phyloP scores from a whole-genome alignment of 2,797 vertebrate species.

The Urophycis tenuis region DNA sequence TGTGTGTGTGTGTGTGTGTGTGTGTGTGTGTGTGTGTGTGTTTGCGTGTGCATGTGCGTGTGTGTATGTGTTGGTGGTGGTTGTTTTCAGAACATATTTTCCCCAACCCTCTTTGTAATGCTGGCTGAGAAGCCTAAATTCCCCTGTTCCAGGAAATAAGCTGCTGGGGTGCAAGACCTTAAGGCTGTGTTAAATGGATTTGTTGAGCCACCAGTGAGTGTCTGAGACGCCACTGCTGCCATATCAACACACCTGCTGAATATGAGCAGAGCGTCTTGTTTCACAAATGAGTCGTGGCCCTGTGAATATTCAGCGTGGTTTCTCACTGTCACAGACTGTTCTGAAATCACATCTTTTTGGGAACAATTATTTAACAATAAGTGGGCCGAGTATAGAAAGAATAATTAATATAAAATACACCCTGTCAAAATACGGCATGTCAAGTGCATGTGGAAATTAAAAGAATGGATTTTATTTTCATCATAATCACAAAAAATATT shows the following conservation, averaged over 20 bases:
- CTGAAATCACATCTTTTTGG: too few species aligned
- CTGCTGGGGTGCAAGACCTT: background rate
- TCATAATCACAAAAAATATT: too few species aligned
- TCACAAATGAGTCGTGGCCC: too few species aligned
- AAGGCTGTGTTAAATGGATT: background rate
- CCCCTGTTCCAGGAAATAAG: background rate
- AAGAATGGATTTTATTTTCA: too few species aligned
- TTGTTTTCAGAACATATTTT: background rate
- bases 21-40: constrained; percentile 1
- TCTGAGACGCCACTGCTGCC: background rate
- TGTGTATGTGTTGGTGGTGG: background rate
- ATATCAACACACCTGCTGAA: background rate
- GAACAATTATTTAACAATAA: too few species aligned
- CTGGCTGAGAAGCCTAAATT: background rate
- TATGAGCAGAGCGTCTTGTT: background rate
- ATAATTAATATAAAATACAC: too few species aligned
- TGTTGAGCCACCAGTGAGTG: background rate
- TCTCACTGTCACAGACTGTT: too few species aligned
- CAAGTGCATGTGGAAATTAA: too few species aligned
- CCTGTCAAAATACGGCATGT: too few species aligned
- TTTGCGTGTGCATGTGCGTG: background rate
- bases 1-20: background rate
- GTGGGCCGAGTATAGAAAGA: too few species aligned
- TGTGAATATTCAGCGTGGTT: too few species aligned
- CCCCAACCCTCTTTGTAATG: background rate